Evolutionary conservation across 2,113 vertebrate genomes (phyloP).

Genomic region (Cariama cristata): DNA sequence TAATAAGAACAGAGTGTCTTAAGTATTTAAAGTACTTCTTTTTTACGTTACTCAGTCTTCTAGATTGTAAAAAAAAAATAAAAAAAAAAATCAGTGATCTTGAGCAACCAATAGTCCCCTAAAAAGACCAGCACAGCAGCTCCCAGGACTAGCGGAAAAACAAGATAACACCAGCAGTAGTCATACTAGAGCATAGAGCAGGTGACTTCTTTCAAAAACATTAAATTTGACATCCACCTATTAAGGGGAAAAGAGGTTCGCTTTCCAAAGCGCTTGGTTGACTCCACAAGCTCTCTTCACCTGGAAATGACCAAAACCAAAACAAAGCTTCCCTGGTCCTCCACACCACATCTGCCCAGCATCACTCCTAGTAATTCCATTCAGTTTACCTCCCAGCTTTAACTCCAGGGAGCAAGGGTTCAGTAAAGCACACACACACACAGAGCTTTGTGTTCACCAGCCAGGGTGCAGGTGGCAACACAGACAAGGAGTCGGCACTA

Average conservation of each 20-base stretch:
- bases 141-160: not conserved
- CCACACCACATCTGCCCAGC: not conserved
- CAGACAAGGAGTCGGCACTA: accelerated
- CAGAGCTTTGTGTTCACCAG: accelerated
- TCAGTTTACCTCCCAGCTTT: not conserved
- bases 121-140: not conserved
- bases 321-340: not conserved
- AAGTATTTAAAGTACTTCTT: not conserved
- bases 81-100: not conserved
- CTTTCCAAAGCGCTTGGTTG: not conserved
- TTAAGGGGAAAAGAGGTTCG: not conserved
- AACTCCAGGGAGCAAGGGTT: accelerated
- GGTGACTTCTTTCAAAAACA: not conserved
- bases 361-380: not conserved
- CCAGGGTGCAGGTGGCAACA: not conserved
- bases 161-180: not conserved
- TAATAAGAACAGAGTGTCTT: not conserved
- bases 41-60: not conserved
- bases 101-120: not conserved
- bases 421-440: not conserved
- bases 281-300: not conserved
- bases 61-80: not conserved
- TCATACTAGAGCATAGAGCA: not conserved
- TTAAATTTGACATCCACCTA: not conserved
- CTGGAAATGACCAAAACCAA: not conserved